Base-by-base conservation (phyloP, 2,113 vertebrate genomes). In the Ranitomeya variabilis region DNA sequence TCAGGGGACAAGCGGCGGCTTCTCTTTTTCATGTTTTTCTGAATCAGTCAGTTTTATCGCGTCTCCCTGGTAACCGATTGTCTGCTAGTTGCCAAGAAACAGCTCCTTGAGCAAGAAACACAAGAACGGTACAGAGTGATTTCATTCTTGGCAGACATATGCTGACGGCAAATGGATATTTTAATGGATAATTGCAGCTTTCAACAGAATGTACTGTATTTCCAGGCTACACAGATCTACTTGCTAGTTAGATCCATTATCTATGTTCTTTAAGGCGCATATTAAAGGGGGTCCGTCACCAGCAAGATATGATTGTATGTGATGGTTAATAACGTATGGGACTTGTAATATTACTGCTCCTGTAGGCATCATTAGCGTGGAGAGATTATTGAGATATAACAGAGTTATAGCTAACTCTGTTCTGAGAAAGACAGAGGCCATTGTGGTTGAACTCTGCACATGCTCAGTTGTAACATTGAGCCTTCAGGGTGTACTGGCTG, bases 31-130 rank as follows among this genome's bases (percentile, higher is more conserved):
- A 19, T 83, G 77, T 90, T 91, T 94, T 90, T 91, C 91, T 93
- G 93, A 92, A 94, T 93, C 89, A 89, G 90, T 93, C 93, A 45
- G 60, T 94, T 91, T 91, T 59, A 85, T 85, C 90, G 87, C 0
- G 95, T 97, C 97, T 96, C 96, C 93, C 86, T 97, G 96, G 95
- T 92, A 95, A 97, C 95, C 91, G 93, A 89, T 96, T 96, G 95
- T 94, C 95, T 93, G 93, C 87, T 26, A 93, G 98, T 99, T 99
- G 97, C 97, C 96, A 96, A 95, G 98, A 90, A 97, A 97, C 97
- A 93, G 95, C 90, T 94, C 94, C 93, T 95, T 94, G 95, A 18
- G 92, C 94, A 96, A 94, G 92, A 94, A 93, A 93, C 93, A 91
- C 81, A 93, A 92, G 92, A 95, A 93, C 92, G 60, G 90, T 93